Conservation (phyloP, 1,140 invertebrate genomes). For the Conus ventricosus region DNA sequence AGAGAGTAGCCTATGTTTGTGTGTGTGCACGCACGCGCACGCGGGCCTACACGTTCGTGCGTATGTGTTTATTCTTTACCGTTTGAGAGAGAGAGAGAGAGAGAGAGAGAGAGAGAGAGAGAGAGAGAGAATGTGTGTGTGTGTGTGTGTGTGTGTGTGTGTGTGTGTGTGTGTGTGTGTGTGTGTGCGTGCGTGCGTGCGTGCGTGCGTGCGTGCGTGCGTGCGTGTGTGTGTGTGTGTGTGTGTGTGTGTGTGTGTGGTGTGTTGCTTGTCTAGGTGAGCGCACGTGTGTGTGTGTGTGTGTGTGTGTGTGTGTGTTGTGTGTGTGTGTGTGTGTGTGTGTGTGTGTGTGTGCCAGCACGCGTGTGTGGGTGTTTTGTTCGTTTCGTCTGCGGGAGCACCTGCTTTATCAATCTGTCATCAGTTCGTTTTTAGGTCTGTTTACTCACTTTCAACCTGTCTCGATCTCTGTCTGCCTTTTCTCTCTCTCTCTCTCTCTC, state of each 20-base stretch:
- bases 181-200: not conserved
- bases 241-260: constrained; percentile 18
- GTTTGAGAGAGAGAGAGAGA: not conserved
- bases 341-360: no score
- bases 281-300: no score
- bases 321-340: no score
- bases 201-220: not conserved
- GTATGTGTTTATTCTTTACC: not conserved
- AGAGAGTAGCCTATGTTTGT: no score
- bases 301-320: no score
- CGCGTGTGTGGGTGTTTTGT: no score
- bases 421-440: no score
- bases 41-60: not conserved
- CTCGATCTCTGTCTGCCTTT: no score
- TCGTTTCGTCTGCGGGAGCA: no score
- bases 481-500: no score
- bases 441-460: no score
- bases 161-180: constrained; percentile 17
- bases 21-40: not conserved
- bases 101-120: not conserved
- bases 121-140: not conserved
- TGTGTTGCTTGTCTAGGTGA: not conserved
- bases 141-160: not conserved
- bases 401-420: no score
- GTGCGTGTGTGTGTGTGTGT: not conserved